Percentiles rank a stretch among this genome's conserved stretches.
Conservation (phyloP, 2,113 vertebrate genomes). For the Lucifuga dentata region DNA sequence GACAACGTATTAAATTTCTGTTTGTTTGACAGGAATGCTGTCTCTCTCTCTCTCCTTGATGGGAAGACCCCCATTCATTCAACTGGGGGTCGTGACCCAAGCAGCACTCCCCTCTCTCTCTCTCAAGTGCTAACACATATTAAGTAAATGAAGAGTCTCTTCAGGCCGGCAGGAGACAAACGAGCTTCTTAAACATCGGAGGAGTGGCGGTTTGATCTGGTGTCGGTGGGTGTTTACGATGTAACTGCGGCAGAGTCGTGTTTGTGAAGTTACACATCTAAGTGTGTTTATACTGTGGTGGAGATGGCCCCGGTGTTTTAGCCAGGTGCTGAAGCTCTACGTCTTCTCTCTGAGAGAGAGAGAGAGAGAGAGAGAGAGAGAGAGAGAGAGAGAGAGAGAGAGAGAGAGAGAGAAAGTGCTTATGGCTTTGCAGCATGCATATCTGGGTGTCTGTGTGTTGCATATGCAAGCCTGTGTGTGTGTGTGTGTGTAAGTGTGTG, state of each 20-base stretch:
- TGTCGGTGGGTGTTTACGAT: conserved; percentile 91
- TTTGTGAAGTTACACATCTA: conserved; percentile 73
- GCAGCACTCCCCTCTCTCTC: conserved; percentile 88
- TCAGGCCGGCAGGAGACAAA: conserved; percentile 80
- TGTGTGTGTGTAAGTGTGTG: conserved; percentile 10
- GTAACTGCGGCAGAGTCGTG: conserved; percentile 82
- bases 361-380: background rate
- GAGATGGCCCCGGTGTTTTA: conserved; percentile 39
- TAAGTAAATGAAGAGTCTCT: conserved; percentile 95
- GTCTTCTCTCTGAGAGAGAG: conserved; percentile 36
- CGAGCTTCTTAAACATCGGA: conserved; percentile 88
- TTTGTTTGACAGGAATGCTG: conserved; percentile 98
- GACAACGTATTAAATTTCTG: conserved; percentile 94
- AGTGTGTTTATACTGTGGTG: conserved; percentile 66
- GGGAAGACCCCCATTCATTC: conserved; percentile 95
- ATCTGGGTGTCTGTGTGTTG: conserved; percentile 19
- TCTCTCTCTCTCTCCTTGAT: conserved; percentile 90
- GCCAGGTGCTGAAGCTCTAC: conserved; percentile 56
- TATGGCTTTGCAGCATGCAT: conserved; percentile 9
- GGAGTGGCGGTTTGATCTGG: conserved; percentile 89
- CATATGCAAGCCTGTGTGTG: conserved; percentile 11
- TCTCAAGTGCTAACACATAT: conserved; percentile 95
- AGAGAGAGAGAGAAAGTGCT: conserved; percentile 21
- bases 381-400: background rate
- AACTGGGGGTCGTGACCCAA: conserved; percentile 89